Percentiles rank a stretch among this genome's conserved stretches.
Conservation (phyloP, 2,888 invertebrate genomes). For the Phyllotreta striolata region DNA sequence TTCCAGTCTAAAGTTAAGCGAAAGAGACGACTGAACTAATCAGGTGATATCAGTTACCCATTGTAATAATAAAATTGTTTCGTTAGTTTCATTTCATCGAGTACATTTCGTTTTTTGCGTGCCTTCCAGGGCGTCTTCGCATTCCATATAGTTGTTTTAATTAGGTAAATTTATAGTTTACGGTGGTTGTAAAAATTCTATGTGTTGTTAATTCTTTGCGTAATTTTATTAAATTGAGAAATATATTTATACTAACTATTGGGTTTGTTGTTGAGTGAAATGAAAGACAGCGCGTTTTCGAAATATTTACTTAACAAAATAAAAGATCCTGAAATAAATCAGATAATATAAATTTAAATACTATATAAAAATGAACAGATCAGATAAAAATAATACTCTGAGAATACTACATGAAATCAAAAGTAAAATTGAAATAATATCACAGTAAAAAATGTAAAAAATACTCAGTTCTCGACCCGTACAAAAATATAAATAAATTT, state of each 20-base stretch:
- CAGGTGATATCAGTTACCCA: too few relatives aligned
- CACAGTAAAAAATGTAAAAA: constrained; percentile 46
- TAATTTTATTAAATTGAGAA: too few relatives aligned
- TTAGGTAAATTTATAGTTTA: too few relatives aligned
- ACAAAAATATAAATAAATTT: constrained; percentile 42
- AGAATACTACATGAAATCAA: constrained; percentile 41
- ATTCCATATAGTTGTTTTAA: too few relatives aligned
- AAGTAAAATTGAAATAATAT: constrained; percentile 44
- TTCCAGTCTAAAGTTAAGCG: constrained; percentile 21
- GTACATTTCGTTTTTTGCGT: too few relatives aligned
- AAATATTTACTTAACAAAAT: constrained; percentile 46
- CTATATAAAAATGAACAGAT: constrained; percentile 47
- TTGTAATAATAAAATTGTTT: too few relatives aligned
- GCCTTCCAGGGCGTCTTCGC: too few relatives aligned
- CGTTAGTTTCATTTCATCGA: too few relatives aligned
- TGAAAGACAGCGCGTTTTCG: constrained; percentile 7
- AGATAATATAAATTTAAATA: constrained; percentile 46
- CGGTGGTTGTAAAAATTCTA: too few relatives aligned
- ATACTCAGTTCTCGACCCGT: constrained; percentile 57
- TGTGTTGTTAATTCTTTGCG: too few relatives aligned
- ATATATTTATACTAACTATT: too few relatives aligned
- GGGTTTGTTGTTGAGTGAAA: neutral
- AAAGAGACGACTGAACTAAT: constrained; percentile 15
- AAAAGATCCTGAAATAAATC: constrained; percentile 43
- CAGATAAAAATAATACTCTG: constrained; percentile 47